phyloP scores from a whole-genome alignment of 1,140 invertebrate species.

The Cephus cinctus region DNA sequence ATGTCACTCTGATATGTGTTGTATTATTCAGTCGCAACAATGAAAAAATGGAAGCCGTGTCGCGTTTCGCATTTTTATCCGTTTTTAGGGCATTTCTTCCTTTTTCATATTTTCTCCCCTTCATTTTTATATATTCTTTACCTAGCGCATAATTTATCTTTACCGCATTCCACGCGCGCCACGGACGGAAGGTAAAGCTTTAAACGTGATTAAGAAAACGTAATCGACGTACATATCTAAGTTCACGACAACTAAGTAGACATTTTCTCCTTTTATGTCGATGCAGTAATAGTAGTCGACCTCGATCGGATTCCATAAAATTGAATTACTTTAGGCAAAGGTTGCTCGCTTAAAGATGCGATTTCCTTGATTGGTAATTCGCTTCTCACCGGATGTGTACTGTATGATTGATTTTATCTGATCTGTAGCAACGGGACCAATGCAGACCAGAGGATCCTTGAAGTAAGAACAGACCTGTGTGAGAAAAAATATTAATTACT shows the following conservation, averaged over 20 bases:
- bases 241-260: background rate
- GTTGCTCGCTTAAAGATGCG: conserved; percentile 46
- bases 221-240: background rate
- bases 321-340: conserved; percentile 31
- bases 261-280: background rate
- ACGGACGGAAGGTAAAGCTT: conserved; percentile 8
- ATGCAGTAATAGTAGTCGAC: background rate
- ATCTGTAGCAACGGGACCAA: conserved; percentile 78
- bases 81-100: conserved; percentile 14
- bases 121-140: conserved; percentile 8
- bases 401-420: conserved; percentile 70
- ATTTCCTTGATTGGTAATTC: conserved; percentile 64
- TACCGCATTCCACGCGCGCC: conserved; percentile 11
- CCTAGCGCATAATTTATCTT: conserved; percentile 4
- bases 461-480: conserved; percentile 83
- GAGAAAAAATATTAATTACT: conserved; percentile 1
- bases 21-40: conserved; percentile 48
- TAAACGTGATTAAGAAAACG: background rate
- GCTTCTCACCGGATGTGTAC: conserved; percentile 77
- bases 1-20: conserved; percentile 49
- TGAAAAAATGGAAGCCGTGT: conserved; percentile 35
- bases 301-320: background rate
- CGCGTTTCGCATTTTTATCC: conserved; percentile 11
- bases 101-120: conserved; percentile 7
- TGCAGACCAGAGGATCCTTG: conserved; percentile 85